Evolutionary conservation across 2,113 vertebrate species (phyloP).

Genomic region (Corvus hawaiiensis): DNA sequence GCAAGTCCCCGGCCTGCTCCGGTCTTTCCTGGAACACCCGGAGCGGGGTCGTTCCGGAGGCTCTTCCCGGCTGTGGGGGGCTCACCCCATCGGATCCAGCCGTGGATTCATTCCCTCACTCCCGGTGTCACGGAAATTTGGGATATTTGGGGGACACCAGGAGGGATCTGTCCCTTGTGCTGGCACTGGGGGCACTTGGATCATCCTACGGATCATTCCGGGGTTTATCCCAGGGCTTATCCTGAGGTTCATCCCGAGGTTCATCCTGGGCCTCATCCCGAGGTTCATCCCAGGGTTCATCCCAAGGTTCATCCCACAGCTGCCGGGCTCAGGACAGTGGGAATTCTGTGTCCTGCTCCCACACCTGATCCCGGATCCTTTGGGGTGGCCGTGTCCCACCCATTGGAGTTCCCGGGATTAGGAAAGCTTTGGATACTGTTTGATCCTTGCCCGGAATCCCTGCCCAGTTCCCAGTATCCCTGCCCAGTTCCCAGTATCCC

Average conservation of each 20-base stretch:
- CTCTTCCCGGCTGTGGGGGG: accelerated
- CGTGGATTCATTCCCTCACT: accelerated
- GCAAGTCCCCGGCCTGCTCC: accelerated
- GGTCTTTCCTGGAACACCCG: neutral
- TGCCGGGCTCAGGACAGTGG: accelerated
- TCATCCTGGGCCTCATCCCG: neutral
- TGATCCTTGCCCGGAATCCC: neutral
- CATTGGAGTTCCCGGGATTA: accelerated
- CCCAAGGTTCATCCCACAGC: accelerated
- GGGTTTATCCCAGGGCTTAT: accelerated
- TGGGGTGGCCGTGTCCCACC: neutral
- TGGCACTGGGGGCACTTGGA: neutral
- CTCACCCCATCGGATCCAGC: neutral
- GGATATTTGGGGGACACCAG: accelerated
- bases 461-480: neutral
- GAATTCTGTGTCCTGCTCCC: neutral
- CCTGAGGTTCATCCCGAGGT: accelerated
- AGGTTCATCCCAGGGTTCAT: neutral
- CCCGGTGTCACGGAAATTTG: neutral
- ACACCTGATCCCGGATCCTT: neutral
- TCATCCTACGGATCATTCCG: accelerated
- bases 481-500: neutral
- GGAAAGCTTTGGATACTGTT: neutral
- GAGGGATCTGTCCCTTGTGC: neutral
- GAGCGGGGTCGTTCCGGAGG: neutral